Base-by-base conservation (phyloP, 1,140 invertebrate species). In the Drosophila azteca region DNA sequence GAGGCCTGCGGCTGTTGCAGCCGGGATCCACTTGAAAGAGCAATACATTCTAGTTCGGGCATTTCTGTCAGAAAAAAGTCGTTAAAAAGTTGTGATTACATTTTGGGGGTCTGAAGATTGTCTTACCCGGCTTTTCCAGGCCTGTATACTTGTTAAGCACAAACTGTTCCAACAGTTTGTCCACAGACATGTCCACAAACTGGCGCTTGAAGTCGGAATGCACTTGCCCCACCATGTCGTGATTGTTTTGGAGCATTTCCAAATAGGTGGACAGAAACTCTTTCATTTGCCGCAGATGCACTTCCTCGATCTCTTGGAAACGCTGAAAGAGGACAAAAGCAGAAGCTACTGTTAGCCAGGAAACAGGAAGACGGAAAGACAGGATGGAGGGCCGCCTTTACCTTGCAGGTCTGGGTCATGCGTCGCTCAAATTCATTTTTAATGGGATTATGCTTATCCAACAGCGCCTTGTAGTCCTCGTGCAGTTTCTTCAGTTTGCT, bases 361-460 rank as follows among this genome's bases (percentile, higher is more conserved):
- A 64, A n/a, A 11, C 44, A 29, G 9, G 9, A 55, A 55, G 2
- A 31, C 9, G 2, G 6, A 13, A 24, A 31, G 43, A 3, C 2
- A 52, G 0, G 3, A 43, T 4, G 2, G 0, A 20, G 41, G 4
- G 0, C n/a, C 0, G 0, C 17, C 0, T 1, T 48, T 65, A 85
- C 82, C 73, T 95, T 96, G 93, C 97, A 98, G 39, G 97, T 97
- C 70, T 95, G 94, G 22, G 96, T 96, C 97, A 99, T 99, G 93
- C 98, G 98, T 68, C 95, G 95, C 92, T 98, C 97, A 93, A 98
- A 99, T 80, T 98, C 97, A 76, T 97, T 96, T 91, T 98, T 95
- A 57, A 97, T 95, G 15, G 94, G 92, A 69, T 94, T 95, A 91
- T 99, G 98, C 92, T 98, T 99, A 52, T 98, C 97, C 51, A 98